Evolutionary conservation across 2,113 vertebrate species (phyloP).

Genomic region (Emydocephalus ijimae): DNA sequence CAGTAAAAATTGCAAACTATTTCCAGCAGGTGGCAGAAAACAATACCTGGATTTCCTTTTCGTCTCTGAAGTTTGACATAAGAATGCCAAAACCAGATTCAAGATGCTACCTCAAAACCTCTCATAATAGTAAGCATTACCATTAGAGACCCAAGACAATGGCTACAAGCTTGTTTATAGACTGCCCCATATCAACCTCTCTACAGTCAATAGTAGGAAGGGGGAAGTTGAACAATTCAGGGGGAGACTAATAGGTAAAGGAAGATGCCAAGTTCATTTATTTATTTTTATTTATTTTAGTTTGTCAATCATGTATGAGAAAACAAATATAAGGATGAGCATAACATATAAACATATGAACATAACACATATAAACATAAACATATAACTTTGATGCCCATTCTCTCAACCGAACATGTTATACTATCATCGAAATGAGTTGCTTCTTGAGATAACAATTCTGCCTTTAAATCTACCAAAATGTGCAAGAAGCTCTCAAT

Average conservation of each 20-base stretch:
- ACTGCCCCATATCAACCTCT: neutral
- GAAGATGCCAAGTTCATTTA: neutral
- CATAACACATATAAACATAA: too few species aligned
- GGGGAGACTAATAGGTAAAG: neutral
- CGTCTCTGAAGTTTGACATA: neutral
- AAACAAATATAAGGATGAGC: too few species aligned
- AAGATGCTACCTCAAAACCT: neutral
- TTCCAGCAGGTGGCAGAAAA: neutral
- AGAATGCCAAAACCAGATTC: neutral
- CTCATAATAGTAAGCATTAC: neutral
- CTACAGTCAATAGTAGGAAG: neutral
- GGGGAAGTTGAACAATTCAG: neutral
- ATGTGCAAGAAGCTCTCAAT: neutral
- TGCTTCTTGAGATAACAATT: neutral
- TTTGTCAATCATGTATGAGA: too few species aligned
- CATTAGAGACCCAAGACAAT: neutral
- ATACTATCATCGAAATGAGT: neutral
- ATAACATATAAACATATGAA: too few species aligned
- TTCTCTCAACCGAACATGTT: neutral
- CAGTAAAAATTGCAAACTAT: neutral
- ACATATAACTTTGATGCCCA: neutral
- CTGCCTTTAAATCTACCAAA: neutral
- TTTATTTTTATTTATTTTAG: too few species aligned
- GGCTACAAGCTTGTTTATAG: neutral
- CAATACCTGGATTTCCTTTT: neutral